Evolutionary conservation across 2,888 invertebrate species (phyloP), one percentile per base, ranked within the genome.

Genomic region (Scaptomyza flava): DNA sequence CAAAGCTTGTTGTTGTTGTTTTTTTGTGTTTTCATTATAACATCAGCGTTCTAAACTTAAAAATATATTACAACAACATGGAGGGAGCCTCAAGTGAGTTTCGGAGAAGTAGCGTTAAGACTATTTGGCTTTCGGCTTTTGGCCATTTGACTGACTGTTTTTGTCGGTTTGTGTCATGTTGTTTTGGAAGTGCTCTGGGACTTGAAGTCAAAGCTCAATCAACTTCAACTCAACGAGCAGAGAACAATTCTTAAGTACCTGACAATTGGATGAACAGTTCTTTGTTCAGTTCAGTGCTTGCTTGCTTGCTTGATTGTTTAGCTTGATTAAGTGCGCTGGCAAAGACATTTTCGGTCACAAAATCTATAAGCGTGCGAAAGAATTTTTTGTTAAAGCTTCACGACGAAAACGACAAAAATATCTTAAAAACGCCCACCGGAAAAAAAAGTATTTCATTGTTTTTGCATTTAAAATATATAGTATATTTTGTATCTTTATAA

Each of bases 21-120:
- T 6, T n/a, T 27, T 46, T 30, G 6, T 7, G 8, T 20, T 14
- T 46, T 6, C 45, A 65, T 80, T 77, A 81, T 87, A 82, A 62
- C 85, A 82, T 87, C 82, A 89, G 89, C 89, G 54, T 89, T 82
- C 87, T 87, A 87, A 84, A 87, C 69, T 89, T 87, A 80, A 75
- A 86, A 82, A 82, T 63, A 62, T 67, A 56, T 79, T 87, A 87
- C 85, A 87, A 68, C 52, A 56, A 56, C 59, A 62, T 45, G 50
- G n/a, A 20, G n/a, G 20, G 12, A 9, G 46, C 45, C 47, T 42
- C 71, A 51, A 56, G 45, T 41, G 31, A 42, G 59, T 30, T 45
- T 30, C 20, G 45, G 62, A 20, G 50, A 70, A 50, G 38, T 56
- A 41, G 75, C 87, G n/a, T n/a, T 83, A 83, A 83, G 66, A 87